Conservation (phyloP, 2,113 vertebrate species). For the Peucedramus taeniatus region DNA sequence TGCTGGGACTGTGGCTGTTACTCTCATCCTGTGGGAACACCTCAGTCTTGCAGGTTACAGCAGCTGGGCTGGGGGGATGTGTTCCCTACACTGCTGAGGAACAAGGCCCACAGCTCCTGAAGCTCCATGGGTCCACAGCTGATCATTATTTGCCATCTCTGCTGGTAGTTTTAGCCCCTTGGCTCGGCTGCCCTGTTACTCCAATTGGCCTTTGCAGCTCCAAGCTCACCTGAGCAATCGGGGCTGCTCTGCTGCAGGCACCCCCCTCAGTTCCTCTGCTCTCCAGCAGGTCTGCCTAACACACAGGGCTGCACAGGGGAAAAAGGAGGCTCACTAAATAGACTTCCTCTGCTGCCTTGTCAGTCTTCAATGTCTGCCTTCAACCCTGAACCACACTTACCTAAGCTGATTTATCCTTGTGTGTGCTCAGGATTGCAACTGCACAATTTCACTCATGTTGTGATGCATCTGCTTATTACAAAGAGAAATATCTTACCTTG, state of each 20-base stretch:
- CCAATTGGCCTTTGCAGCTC: neutral
- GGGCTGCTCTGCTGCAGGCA: accelerated
- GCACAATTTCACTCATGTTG: neutral
- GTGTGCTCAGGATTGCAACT: neutral
- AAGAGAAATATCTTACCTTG: neutral
- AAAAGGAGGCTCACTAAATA: neutral
- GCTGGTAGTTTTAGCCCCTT: neutral
- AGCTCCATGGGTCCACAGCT: neutral
- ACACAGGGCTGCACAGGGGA: neutral
- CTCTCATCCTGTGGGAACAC: neutral
- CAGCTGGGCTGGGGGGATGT: neutral
- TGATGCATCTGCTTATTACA: neutral
- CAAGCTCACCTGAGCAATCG: neutral
- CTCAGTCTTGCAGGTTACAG: neutral
- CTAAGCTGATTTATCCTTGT: neutral
- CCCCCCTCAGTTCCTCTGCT: neutral
- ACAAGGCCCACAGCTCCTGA: neutral
- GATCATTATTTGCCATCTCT: neutral
- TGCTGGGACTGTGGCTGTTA: neutral
- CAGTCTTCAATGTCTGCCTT: neutral
- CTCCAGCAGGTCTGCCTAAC: neutral
- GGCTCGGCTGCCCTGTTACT: accelerated
- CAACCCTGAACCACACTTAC: neutral
- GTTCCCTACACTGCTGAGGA: neutral
- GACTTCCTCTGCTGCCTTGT: neutral